Conservation (phyloP, 2,888 invertebrate genomes). For the Tetramorium bicarinatum region DNA sequence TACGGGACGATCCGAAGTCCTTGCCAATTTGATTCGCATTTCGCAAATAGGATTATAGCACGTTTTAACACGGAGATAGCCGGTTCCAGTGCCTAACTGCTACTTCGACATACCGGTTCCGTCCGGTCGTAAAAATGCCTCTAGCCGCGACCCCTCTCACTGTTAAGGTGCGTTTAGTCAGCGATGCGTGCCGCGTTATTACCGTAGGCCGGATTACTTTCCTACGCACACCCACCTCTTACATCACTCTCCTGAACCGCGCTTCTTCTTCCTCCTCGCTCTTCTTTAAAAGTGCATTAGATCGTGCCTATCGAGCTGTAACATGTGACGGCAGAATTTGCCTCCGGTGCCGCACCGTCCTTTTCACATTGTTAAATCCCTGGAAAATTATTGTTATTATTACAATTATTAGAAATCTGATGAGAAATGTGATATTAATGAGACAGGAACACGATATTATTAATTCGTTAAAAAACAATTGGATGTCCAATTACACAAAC, state of each 20-base stretch:
- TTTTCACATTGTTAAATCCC: neutral
- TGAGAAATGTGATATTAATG: neutral
- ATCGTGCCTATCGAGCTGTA: neutral
- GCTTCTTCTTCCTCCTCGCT: neutral
- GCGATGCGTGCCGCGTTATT: conserved; percentile 33
- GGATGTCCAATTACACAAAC: neutral
- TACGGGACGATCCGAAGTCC: neutral
- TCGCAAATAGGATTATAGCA: conserved; percentile 21
- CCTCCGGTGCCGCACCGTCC: neutral
- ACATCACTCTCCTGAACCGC: neutral
- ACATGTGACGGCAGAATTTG: neutral
- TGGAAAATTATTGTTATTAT: neutral
- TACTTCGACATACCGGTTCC: conserved; percentile 28
- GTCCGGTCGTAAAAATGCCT: conserved; percentile 27
- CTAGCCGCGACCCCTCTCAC: neutral
- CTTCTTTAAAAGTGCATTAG: neutral
- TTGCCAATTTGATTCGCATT: neutral
- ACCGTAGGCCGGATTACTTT: conserved; percentile 6
- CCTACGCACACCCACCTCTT: conserved; percentile 1
- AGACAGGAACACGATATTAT: neutral
- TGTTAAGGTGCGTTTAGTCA: conserved; percentile 32
- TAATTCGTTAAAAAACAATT: neutral
- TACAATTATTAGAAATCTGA: neutral
- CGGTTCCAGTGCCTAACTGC: conserved; percentile 2
- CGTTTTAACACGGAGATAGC: conserved; percentile 17